Conservation (phyloP, 1,140 invertebrate species). For the Anastrepha obliqua region DNA sequence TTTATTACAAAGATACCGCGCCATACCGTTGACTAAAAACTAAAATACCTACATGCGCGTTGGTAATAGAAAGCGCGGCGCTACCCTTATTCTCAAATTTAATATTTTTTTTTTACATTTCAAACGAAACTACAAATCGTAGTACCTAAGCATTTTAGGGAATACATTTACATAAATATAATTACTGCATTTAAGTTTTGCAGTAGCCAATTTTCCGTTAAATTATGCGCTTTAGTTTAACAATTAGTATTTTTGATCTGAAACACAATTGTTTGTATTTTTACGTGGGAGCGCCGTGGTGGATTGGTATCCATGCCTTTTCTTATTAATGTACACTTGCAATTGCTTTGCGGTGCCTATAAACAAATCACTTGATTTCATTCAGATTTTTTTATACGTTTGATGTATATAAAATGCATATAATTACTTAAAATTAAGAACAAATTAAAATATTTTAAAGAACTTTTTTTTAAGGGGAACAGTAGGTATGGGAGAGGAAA, state of each 20-base stretch:
- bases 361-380: conserved; percentile 41
- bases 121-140: background rate
- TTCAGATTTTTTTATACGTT: background rate
- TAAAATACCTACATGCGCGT: conserved; percentile 36
- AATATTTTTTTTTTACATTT: background rate
- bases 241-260: too few relatives aligned
- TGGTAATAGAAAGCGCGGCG: conserved; percentile 15
- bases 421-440: conserved; percentile 53
- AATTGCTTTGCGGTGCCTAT: conserved; percentile 25
- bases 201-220: too few relatives aligned
- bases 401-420: conserved; percentile 42
- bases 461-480: conserved; percentile 5
- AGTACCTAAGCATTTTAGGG: background rate
- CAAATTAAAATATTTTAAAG: conserved; percentile 43
- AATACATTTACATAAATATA: too few relatives aligned
- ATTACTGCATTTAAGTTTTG: too few relatives aligned
- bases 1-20: conserved; percentile 45
- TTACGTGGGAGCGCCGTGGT: background rate
- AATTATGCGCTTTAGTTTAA: too few relatives aligned
- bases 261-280: background rate
- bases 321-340: conserved; percentile 43
- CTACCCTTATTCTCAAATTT: conserved; percentile 2
- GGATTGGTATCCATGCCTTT: background rate
- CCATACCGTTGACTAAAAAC: conserved; percentile 31
- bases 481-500: conserved; percentile 4